These are phyloP conservation scores for Psettodes erumei DNA, from an alignment of 2,113 vertebrate species.

Conservation along the genomic window DNA sequence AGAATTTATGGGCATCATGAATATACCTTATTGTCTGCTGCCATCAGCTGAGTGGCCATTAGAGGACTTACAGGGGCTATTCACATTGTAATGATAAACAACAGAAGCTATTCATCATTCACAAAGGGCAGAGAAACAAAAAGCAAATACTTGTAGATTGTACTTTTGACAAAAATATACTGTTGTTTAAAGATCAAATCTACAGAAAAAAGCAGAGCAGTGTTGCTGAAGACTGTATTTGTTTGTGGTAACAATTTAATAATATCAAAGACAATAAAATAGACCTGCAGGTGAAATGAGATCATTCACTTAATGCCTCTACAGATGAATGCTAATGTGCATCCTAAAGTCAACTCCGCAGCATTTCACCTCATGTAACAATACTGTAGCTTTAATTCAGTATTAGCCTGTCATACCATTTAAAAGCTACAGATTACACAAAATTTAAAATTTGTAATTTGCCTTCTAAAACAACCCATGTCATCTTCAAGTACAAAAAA, in stretches of 20 bases:
- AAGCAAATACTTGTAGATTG: background rate
- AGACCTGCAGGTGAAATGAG: background rate
- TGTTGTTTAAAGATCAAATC: background rate
- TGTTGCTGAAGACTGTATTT: background rate
- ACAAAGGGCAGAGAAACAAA: slow-evolving; percentile 24
- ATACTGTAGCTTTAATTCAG: background rate
- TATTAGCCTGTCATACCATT: background rate
- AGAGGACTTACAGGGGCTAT: slow-evolving; percentile 49
- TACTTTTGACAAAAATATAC: slow-evolving; percentile 7
- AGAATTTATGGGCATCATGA: slow-evolving; percentile 64
- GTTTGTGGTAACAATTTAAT: background rate
- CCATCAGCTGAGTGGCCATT: slow-evolving; percentile 68
- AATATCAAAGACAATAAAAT: slow-evolving; percentile 12
- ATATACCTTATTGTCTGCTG: slow-evolving; percentile 61
- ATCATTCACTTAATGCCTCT: slow-evolving; percentile 14
- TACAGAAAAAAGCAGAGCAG: background rate
- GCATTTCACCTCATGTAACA: background rate
- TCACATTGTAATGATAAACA: slow-evolving; percentile 57
- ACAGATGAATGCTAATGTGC: background rate
- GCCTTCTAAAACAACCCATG: background rate
- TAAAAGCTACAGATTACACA: background rate
- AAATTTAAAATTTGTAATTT: background rate
- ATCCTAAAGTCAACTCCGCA: background rate
- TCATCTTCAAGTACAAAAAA: background rate
- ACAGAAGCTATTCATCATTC: slow-evolving; percentile 30